A percentile compares a stretch with the other conserved stretches of the same genome.
Evolutionary conservation across 2,113 vertebrate genomes (phyloP).

Genomic region (Sylvietta virens): DNA sequence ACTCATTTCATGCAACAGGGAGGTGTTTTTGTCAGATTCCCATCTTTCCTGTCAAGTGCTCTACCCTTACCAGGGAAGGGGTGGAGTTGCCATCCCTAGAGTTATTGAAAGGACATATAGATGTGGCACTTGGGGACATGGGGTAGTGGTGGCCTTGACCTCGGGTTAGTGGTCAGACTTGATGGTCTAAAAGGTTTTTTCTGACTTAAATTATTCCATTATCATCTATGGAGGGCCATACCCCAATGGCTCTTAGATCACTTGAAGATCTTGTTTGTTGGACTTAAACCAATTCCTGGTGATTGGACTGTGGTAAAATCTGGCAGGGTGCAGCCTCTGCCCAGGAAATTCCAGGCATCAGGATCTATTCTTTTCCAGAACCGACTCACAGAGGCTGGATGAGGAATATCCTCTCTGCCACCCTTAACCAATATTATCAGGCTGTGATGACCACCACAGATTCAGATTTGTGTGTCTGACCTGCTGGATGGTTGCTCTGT

Average conservation of each 20-base stretch:
- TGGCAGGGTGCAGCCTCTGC: background rate
- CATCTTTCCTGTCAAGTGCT: background rate
- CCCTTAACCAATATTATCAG: background rate
- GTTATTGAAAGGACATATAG: background rate
- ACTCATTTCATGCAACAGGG: background rate
- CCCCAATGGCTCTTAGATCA: background rate
- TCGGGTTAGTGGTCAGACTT: background rate
- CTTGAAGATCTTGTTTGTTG: background rate
- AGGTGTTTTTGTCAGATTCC: background rate
- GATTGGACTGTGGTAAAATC: background rate
- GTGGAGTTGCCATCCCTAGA: background rate
- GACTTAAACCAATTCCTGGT: background rate
- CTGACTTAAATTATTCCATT: background rate
- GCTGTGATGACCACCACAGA: background rate
- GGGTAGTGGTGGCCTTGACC: background rate
- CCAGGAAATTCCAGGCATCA: background rate
- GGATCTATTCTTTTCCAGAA: background rate
- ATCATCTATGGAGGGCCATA: background rate
- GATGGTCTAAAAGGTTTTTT: background rate
- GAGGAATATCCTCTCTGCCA: background rate
- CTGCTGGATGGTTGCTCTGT: background rate
- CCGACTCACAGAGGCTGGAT: background rate
- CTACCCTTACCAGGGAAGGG: background rate
- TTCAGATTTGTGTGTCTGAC: background rate
- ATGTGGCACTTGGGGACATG: background rate